Evolutionary conservation across 2,113 vertebrate species (phyloP), one percentile per base, ranked within the genome.

Genomic region (Haemorhous mexicanus): DNA sequence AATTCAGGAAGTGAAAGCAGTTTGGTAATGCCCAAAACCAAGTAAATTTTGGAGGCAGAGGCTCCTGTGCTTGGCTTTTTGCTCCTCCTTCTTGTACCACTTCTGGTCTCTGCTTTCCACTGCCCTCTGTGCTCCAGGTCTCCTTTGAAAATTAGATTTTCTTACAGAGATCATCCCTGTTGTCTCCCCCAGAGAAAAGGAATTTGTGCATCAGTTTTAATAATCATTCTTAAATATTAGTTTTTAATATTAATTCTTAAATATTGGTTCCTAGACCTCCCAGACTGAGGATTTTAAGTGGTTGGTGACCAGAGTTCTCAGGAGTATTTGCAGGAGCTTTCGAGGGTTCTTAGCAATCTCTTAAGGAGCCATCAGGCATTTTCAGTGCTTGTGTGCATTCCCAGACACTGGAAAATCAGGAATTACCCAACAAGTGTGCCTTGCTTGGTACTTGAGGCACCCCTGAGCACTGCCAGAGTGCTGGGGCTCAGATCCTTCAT

Each of bases 401-500:
- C 44, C 41, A 27, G n/a, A 7, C 56, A 2, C 0, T n/a, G 87
- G 26, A 47, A 68, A 62, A 52, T 39, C 35, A 22, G 11, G 14
- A 80, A 47, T 56, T 58, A 37, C 0, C 49, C 80, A 70, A 19
- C 58, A 50, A 50, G 10, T 6, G 6, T 12, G 26, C 53, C 18
- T 46, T 20, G 3, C 3, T 44, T 0, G 0, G 17, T 18, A 1
- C 12, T 63, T 50, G 15, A 41, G 44, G 64, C 69, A 52, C 39
- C 8, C 2, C 56, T 43, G 39, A 52, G 77, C 14, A 0, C 1
- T 9, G 24, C 6, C 73, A 49, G 32, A 5, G 4, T 4, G 23
- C 6, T 13, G 39, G 59, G 20, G 35, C 35, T 46, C 27, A 23
- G 52, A 0, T 27, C 63, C 27, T 19, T 39, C 50, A 37, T 70